Evolutionary conservation across 2,888 invertebrate genomes (phyloP).

Genomic region (Sepioteuthis lessoniana): DNA sequence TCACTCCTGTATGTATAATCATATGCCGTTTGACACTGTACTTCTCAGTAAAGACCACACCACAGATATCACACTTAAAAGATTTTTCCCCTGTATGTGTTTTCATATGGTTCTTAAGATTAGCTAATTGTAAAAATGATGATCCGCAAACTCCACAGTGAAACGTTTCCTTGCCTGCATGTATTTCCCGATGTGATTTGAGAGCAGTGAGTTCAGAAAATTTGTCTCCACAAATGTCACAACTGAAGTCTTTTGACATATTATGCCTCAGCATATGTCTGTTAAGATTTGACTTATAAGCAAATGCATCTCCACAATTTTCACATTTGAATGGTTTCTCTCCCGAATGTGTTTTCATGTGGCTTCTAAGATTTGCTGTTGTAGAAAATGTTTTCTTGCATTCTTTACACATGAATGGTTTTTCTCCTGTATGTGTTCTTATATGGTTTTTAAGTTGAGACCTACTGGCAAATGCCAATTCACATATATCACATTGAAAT

Average conservation of each 20-base stretch:
- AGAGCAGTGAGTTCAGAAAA: slow-evolving; percentile 35
- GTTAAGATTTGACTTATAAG: background rate
- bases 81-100: slow-evolving; percentile 47
- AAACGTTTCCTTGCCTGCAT: slow-evolving; percentile 44
- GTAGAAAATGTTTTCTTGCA: slow-evolving; percentile 52
- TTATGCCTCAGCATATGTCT: slow-evolving; percentile 45
- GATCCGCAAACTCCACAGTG: slow-evolving; percentile 12
- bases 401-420: slow-evolving; percentile 44
- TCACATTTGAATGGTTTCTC: slow-evolving; percentile 53
- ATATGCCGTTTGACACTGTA: slow-evolving; percentile 40
- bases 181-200: slow-evolving; percentile 39
- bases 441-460: slow-evolving; percentile 43
- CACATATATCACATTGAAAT: slow-evolving; percentile 57
- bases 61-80: slow-evolving; percentile 23
- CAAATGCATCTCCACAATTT: slow-evolving; percentile 48
- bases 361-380: slow-evolving; percentile 52
- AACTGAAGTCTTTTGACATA: slow-evolving; percentile 49
- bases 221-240: slow-evolving; percentile 48
- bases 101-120: slow-evolving; percentile 37
- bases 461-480: slow-evolving; percentile 50
- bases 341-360: slow-evolving; percentile 53
- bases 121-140: slow-evolving; percentile 36
- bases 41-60: background rate
- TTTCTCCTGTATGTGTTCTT: slow-evolving; percentile 4
- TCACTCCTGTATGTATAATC: slow-evolving; percentile 24